phyloP scores from a whole-genome alignment of 64 coral and sea anemone genomes.

The Porites lutea region DNA sequence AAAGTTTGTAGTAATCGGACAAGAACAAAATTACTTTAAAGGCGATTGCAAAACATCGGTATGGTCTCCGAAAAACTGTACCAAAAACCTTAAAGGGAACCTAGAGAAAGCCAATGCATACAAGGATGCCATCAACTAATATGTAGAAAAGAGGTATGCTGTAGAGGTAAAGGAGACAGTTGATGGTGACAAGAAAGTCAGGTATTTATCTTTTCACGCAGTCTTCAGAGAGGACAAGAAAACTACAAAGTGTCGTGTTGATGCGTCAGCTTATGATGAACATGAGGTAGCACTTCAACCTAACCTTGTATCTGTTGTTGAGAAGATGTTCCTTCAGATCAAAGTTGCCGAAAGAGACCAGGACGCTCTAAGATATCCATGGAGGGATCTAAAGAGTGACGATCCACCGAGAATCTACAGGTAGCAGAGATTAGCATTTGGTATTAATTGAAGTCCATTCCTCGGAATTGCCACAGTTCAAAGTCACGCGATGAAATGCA shows the following conservation, averaged over 20 bases:
- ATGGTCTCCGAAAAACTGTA: no score
- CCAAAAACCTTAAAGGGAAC: no score
- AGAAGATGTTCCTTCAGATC: no score
- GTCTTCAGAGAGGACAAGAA: neutral
- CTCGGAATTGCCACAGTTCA: constrained; percentile 45
- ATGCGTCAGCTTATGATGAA: neutral
- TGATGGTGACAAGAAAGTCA: neutral
- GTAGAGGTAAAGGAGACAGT: no score
- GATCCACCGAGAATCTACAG: constrained; percentile 14
- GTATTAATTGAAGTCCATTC: constrained; percentile 34
- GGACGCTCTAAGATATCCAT: no score
- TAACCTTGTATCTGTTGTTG: neutral
- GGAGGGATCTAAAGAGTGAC: neutral
- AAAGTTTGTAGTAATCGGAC: no score
- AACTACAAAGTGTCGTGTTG: constrained; percentile 26
- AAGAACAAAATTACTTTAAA: no score
- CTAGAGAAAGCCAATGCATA: no score
- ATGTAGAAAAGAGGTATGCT: no score
- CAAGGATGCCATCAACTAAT: no score
- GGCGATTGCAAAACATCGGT: no score
- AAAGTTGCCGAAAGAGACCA: no score
- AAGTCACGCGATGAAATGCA: neutral
- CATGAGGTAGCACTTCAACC: constrained; percentile 43
- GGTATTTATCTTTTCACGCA: neutral
- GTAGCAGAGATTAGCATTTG: constrained; percentile 34